Base-by-base conservation (phyloP, 2,888 invertebrate genomes). In the Pseudococcus viburni region DNA sequence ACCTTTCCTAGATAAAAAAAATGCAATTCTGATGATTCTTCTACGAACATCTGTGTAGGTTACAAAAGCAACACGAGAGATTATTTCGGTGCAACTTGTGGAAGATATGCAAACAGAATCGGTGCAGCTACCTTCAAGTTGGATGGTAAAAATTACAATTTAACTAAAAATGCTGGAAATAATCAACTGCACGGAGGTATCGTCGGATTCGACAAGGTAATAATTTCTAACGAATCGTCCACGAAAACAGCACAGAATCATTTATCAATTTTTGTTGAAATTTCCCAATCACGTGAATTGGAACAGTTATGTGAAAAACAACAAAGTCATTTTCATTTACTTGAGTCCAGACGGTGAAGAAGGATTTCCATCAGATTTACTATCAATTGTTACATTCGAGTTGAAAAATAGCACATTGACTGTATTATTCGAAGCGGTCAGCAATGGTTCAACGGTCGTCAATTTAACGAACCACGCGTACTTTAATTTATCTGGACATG, bases 71-170 rank as follows among this genome's bases (percentile, higher is more conserved):
- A 84, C 12, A 9, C 26, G 15, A 88, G 51, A 91, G 95, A 95
- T 0, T 98, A 97, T 91, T 96, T 98, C 91, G 98, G 98, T 7
- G 95, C 96, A 0, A 95, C 96, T 0, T 93, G 98, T 89, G 98
- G 98, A 0, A 94, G 98, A 86, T 96, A 96, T 26, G 96, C 96
- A 2, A 98, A 98, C 92, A 93, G 95, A 80, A 95, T 97, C 89
- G 94, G 93, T 0, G 94, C 94, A 33, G 97, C 94, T 0, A 93
- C 93, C 89, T 96, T 97, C 91, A 91, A 91, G 7, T 92, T 98
- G 1, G 94, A 94, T 85, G 95, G 94, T 0, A 92, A 93, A 86
- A 92, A 93, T 84, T 95, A 96, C 91, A 92, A 94, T 90, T 92
- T 98, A 15, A 93, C 94, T 0, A 93, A 93, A 84, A 99, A 99